Evolutionary conservation across 2,797 vertebrate species (phyloP), one percentile per base, ranked within the genome.

Genomic region (Erethizon dorsatum): DNA sequence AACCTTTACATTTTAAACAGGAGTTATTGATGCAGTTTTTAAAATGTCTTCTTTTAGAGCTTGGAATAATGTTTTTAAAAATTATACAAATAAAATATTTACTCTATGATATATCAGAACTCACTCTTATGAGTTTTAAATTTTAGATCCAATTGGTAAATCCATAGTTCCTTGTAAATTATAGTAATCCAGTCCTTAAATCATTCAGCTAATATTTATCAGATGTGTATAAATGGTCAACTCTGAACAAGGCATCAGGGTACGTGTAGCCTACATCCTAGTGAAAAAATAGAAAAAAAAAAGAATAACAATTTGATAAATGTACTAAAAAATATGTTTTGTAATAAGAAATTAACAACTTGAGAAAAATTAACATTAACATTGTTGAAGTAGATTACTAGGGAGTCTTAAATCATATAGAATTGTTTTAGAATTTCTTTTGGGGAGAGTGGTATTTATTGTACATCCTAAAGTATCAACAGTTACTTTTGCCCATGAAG

Each of bases 1-100:
- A n/a, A n/a, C n/a, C n/a, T 92, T 95, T 59, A 61, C 15, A 87
- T 8, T 65, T 88, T 56, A 95, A 92, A n/a, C 37, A 69, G 20
- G 5, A 2, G 5, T 47, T 88, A 71, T 45, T 80, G 15, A 87
- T 83, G 1, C 52, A 93, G 15, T 57, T 93, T 33, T n/a, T 79
- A 83, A 77, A 61, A 37, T 93, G 2, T 91, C 5, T 83, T 28
- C 11, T 15, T 63, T 90, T 69, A 75, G 3, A 31, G 0, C 2
- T 93, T 65, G 54, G 3, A 59, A 80, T 71, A 59, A 78, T 82
- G n/a, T 52, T 73, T 67, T 47, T 65, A 52, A 22, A 87, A 87
- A 24, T 67, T 80, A 31, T 1, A 50, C 20, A 63, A 33, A 83
- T n/a, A 26, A 89, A 78, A 45, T 45, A 75, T 13, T 85, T 52